Evolutionary conservation across 2,797 vertebrate genomes (phyloP).

Genomic region (Semotilus atromaculatus): DNA sequence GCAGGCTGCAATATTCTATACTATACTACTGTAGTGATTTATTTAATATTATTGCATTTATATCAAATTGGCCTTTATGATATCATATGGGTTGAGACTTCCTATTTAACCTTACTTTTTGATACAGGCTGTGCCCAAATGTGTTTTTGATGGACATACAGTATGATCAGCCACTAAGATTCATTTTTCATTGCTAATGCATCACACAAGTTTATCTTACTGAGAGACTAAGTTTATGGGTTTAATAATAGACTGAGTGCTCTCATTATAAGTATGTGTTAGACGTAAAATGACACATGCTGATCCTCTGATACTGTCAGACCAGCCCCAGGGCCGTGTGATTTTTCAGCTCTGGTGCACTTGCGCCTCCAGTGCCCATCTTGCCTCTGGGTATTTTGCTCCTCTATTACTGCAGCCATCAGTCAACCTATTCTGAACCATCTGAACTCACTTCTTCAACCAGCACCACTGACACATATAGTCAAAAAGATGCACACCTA

Average conservation of each 20-base stretch:
- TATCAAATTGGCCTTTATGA: neutral
- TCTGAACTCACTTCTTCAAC: conserved; percentile 35
- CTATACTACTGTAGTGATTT: neutral
- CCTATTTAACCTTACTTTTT: neutral
- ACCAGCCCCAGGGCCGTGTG: conserved; percentile 16
- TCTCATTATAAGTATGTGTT: conserved; percentile 14
- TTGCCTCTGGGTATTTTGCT: conserved; percentile 23
- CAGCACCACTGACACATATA: conserved; percentile 17
- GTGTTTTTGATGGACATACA: too few species aligned
- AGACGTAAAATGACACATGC: conserved; percentile 12
- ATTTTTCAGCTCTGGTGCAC: conserved; percentile 46
- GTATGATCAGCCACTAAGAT: neutral
- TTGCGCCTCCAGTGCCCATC: conserved; percentile 27
- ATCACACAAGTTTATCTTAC: neutral
- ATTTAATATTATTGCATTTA: neutral
- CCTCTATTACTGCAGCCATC: conserved; percentile 51
- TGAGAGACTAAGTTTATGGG: neutral
- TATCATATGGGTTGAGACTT: neutral
- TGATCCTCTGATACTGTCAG: conserved; percentile 26
- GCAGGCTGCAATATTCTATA: neutral
- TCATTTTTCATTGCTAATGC: neutral
- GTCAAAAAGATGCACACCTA: conserved; percentile 18
- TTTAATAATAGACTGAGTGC: conserved; percentile 18
- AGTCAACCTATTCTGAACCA: conserved; percentile 39
- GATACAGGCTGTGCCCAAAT: neutral